Conservation (phyloP, 2,888 invertebrate genomes). For the Diarsia dahlii region DNA sequence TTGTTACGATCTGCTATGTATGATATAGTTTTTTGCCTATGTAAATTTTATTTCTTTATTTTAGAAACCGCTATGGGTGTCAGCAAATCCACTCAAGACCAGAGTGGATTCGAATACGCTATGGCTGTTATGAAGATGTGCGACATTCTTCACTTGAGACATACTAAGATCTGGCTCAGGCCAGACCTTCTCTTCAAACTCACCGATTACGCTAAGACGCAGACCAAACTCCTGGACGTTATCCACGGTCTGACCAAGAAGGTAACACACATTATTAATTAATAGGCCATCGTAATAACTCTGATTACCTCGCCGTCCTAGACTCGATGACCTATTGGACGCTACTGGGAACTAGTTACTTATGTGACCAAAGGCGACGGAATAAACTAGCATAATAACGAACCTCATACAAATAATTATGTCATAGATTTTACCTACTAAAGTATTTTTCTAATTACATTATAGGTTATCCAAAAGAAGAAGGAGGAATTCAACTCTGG, state of each 20-base stretch:
- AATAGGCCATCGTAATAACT: slow-evolving; percentile 10
- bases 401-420: slow-evolving; percentile 34
- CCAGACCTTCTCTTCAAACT: slow-evolving; percentile 95
- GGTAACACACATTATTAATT: slow-evolving; percentile 80
- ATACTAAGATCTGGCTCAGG: slow-evolving; percentile 94
- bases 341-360: slow-evolving; percentile 53
- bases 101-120: slow-evolving; percentile 95
- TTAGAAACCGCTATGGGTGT: slow-evolving; percentile 97
- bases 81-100: slow-evolving; percentile 95
- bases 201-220: slow-evolving; percentile 94
- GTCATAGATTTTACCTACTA: not conserved
- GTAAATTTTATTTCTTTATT: slow-evolving; percentile 62
- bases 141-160: slow-evolving; percentile 95
- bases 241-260: slow-evolving; percentile 96
- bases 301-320: slow-evolving; percentile 31
- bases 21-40: not conserved
- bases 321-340: slow-evolving; percentile 48
- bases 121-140: slow-evolving; percentile 98
- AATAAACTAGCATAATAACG: slow-evolving; percentile 60
- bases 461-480: slow-evolving; percentile 93
- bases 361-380: slow-evolving; percentile 40
- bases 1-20: not conserved
- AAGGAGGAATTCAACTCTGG: slow-evolving; percentile 94
- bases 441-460: slow-evolving; percentile 9
- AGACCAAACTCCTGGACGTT: slow-evolving; percentile 93